phyloP scores from a whole-genome alignment of 2,113 vertebrate species.

The Montifringilla adamsi region DNA sequence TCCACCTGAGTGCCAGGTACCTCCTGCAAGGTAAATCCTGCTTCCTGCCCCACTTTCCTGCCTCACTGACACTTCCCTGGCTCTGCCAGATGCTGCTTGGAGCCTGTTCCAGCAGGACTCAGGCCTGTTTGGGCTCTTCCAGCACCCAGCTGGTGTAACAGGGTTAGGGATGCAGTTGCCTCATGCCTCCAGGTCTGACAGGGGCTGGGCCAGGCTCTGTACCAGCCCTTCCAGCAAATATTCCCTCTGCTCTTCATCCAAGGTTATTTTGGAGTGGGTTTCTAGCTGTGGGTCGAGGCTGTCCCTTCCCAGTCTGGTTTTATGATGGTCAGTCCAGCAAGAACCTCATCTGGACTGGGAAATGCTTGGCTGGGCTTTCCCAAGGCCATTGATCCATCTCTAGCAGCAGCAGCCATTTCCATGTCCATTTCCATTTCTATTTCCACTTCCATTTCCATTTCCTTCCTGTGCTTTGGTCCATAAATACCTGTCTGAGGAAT shows the following conservation, averaged over 20 bases:
- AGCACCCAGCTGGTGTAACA: not conserved
- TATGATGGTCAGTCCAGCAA: not conserved
- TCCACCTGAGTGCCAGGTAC: slow-evolving; percentile 89
- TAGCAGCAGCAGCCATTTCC: not conserved
- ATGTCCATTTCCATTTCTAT: not conserved
- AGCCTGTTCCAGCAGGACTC: not conserved
- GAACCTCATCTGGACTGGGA: not conserved
- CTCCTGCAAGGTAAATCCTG: slow-evolving; percentile 82
- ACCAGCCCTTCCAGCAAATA: not conserved
- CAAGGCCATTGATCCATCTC: too few relatives aligned
- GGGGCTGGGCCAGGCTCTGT: not conserved
- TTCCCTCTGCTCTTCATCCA: not conserved
- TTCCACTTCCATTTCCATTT: too few relatives aligned
- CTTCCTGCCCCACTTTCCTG: not conserved
- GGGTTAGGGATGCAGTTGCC: not conserved
- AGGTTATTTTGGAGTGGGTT: not conserved
- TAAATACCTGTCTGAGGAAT: not conserved
- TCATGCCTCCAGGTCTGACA: not conserved
- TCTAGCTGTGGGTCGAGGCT: rapidly evolving
- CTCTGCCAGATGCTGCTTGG: not conserved
- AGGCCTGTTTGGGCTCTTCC: not conserved
- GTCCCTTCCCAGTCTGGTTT: not conserved
- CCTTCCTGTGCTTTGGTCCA: not conserved
- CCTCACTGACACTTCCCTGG: not conserved
- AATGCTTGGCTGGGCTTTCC: not conserved